These are phyloP conservation scores for human (Homo sapiens) DNA, from an alignment of 2,113 vertebrate genomes.

Conservation along the genomic window GRCh38 chr3:151611501-151612000, in stretches of 20 bases:
- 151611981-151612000: not conserved
- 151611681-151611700: not conserved
- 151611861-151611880: not conserved
- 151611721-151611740: slow-evolving; percentile 18
- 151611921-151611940: not conserved
- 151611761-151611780: not conserved
- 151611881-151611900: not conserved
- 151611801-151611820: slow-evolving; percentile 47
- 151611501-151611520: slow-evolving; percentile 46
- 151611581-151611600: slow-evolving; percentile 37
- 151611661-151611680: slow-evolving; percentile 52
- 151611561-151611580: slow-evolving; percentile 23
- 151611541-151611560: not conserved
- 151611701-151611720: slow-evolving; percentile 61
- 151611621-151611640: slow-evolving; percentile 54
- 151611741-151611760: slow-evolving; percentile 51
- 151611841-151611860: not conserved
- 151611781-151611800: slow-evolving; percentile 37
- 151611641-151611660: slow-evolving; percentile 54
- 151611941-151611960: not conserved
- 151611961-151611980: not conserved
- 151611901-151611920: not conserved
- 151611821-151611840: slow-evolving; percentile 15
- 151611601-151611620: slow-evolving; percentile 43
- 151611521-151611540: slow-evolving; percentile 41